A percentile compares a stretch with the other conserved stretches of the same genome.
phyloP scores from a whole-genome alignment of 92 coral and sea anemone genomes.

The Plumapathes pennacea region DNA sequence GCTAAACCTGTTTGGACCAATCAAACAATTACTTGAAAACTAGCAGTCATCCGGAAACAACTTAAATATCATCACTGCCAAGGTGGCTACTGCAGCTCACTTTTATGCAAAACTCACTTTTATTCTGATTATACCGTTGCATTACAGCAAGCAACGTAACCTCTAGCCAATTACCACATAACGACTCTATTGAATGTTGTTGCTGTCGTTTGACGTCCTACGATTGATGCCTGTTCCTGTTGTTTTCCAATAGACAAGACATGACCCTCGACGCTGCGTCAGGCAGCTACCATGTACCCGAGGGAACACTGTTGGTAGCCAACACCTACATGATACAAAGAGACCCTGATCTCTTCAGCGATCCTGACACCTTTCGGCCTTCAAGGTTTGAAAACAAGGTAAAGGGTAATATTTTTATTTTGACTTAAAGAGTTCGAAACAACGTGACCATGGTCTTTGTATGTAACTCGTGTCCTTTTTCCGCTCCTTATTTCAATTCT shows the following conservation, averaged over 20 bases:
- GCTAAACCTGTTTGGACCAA: neutral
- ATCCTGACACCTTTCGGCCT: conserved; percentile 63
- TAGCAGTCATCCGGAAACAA: neutral
- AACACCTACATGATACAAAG: conserved; percentile 69
- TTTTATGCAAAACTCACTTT: too few species aligned
- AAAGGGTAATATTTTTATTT: neutral
- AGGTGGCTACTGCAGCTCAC: neutral
- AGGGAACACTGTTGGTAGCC: conserved; percentile 63
- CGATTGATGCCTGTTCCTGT: too few species aligned
- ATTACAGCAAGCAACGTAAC: too few species aligned
- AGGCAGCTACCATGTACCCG: conserved; percentile 39
- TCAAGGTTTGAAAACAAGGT: conserved; percentile 78
- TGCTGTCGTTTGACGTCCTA: too few species aligned
- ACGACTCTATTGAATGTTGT: too few species aligned
- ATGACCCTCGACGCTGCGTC: conserved; percentile 51
- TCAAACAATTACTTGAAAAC: neutral
- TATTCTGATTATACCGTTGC: too few species aligned
- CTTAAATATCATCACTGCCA: neutral
- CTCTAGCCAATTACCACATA: neutral
- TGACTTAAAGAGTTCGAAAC: neutral
- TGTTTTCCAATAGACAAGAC: conserved; percentile 52
- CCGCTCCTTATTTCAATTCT: too few species aligned
- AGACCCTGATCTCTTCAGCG: conserved; percentile 59
- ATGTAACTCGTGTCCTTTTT: neutral
- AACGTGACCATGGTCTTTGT: too few species aligned